Evolutionary conservation across 1,140 invertebrate genomes (phyloP), one percentile per base, ranked within the genome.

Genomic region (Goniozus legneri): DNA sequence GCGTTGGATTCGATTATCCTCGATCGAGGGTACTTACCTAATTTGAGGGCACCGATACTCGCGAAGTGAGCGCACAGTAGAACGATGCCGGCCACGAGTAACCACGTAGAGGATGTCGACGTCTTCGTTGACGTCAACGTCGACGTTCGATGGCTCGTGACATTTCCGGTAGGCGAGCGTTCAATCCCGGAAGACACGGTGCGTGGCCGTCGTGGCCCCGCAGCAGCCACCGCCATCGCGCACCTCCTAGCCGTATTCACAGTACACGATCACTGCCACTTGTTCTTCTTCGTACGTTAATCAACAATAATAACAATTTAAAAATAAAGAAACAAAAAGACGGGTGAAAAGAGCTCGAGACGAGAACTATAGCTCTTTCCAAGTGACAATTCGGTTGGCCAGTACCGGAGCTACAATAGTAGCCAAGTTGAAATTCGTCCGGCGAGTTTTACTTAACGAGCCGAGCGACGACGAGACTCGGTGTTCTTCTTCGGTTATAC

Each of bases 221-320:
- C 54, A 52, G 57, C 53, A 54, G 59, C 55, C 66, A 62, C 61
- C 61, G 58, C 62, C 62, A 62, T 64, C 66, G 65, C 67, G 55
- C 65, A 59, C 60, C 60, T 56, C 58, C 50, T 38, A 44, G 52
- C 41, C 52, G 39, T 54, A 52, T 48, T 47, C 31, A 42, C 39
- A 39, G 40, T 44, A 46, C 48, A 32, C 41, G 34, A 32, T 15
- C 31, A 14, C 31, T 33, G 3, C 8, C 31, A 14, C 16, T 32
- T 16, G 21, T n/a, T 46, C 24, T 43, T 27, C 30, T 44, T 46
- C 43, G 35, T 40, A 44, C 50, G 47, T 35, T n/a, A n/a, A n/a
- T n/a, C n/a, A 19, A 43, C 15, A 35, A 21, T 21, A 3, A 38
- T 22, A 37, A 37, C 13, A 14, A 15, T 12, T 34, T 27, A 30